Conservation (phyloP, 2,888 invertebrate genomes). For the Eucera pruinosa region DNA sequence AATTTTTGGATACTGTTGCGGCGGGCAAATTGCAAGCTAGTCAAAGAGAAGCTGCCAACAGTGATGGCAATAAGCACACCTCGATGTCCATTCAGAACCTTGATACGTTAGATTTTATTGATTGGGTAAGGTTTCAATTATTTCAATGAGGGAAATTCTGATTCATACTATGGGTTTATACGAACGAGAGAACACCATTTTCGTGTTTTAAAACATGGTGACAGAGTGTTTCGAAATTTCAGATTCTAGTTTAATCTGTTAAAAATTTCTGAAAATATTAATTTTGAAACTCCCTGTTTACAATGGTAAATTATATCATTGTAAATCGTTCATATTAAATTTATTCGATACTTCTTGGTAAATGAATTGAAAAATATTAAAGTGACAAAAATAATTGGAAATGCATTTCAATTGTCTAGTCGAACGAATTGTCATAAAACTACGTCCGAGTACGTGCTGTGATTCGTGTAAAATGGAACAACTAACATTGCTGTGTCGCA, state of each 20-base stretch:
- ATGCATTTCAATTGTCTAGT: background rate
- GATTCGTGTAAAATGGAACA: conserved; percentile 12
- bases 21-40: conserved; percentile 84
- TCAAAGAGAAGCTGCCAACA: conserved; percentile 84
- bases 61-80: conserved; percentile 87
- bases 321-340: background rate
- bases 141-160: background rate
- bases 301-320: background rate
- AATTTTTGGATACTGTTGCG: conserved; percentile 94
- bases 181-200: background rate
- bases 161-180: conserved; percentile 4
- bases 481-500: conserved; percentile 20
- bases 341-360: background rate
- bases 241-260: background rate
- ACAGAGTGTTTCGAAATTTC: background rate
- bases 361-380: background rate
- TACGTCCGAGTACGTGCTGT: conserved; percentile 1
- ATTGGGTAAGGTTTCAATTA: conserved; percentile 90
- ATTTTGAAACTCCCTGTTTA: background rate
- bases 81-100: conserved; percentile 89
- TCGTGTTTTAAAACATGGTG: background rate
- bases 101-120: conserved; percentile 93
- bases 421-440: conserved; percentile 20
- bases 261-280: background rate
- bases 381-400: background rate